Evolutionary conservation across 1,140 invertebrate species (phyloP).

Genomic region (Drosophila ananassae): DNA sequence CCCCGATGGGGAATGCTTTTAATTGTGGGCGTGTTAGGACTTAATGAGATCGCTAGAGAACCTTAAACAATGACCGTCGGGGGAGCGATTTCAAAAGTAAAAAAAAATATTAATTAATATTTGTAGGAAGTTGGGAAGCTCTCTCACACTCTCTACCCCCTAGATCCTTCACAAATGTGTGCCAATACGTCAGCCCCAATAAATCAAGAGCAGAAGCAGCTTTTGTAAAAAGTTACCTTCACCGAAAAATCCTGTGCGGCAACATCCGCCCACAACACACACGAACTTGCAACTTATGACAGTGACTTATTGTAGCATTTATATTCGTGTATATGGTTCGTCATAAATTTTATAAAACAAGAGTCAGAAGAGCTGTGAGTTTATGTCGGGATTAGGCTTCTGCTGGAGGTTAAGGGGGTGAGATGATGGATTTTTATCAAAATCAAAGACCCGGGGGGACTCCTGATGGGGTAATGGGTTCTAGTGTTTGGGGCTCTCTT

Average conservation of each 20-base stretch:
- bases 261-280: constrained; percentile 11
- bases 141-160: neutral
- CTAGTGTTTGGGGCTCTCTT: neutral
- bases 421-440: constrained; percentile 15
- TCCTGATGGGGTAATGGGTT: neutral
- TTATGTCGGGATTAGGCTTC: neutral
- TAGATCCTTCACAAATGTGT: constrained; percentile 26
- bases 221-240: constrained; percentile 63
- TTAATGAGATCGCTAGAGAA: constrained; percentile 55
- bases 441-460: constrained; percentile 6
- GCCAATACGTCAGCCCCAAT: constrained; percentile 48
- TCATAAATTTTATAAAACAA: constrained; percentile 55
- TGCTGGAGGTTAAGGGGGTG: neutral
- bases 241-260: constrained; percentile 32
- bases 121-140: constrained; percentile 7
- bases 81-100: constrained; percentile 46
- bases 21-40: constrained; percentile 64
- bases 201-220: constrained; percentile 48
- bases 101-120: constrained; percentile 45
- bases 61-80: constrained; percentile 15
- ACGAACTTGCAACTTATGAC: constrained; percentile 47
- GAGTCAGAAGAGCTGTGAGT: constrained; percentile 17
- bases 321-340: constrained; percentile 40
- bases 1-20: constrained; percentile 30
- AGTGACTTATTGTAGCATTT: constrained; percentile 69